Conservation (phyloP, 2,888 invertebrate species). For the Seira ritae region DNA sequence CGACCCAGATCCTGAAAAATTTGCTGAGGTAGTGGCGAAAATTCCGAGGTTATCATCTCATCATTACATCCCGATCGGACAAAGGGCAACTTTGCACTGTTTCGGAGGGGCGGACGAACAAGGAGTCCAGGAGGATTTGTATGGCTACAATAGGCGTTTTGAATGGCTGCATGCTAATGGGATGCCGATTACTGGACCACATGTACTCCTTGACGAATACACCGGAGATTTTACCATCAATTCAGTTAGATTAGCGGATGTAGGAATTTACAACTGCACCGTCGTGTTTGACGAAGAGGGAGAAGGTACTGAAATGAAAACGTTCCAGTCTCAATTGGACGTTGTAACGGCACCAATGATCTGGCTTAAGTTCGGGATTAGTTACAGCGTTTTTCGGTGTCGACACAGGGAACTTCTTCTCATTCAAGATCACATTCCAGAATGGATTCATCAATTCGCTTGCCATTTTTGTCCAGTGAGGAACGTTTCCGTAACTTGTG, state of each 20-base stretch:
- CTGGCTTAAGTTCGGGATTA: slow-evolving; percentile 34
- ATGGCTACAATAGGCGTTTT: not conserved
- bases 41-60: not conserved
- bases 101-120: slow-evolving; percentile 1
- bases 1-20: not conserved
- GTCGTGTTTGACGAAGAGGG: not conserved
- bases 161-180: slow-evolving; percentile 32
- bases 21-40: not conserved
- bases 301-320: not conserved
- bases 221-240: slow-evolving; percentile 23
- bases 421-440: slow-evolving; percentile 9
- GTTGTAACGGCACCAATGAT: slow-evolving; percentile 19
- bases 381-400: slow-evolving; percentile 13
- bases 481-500: slow-evolving; percentile 32
- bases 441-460: slow-evolving; percentile 30
- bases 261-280: slow-evolving; percentile 37
- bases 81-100: not conserved
- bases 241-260: slow-evolving; percentile 29
- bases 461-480: slow-evolving; percentile 44
- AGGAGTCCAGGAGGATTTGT: not conserved
- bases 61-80: not conserved
- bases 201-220: not conserved
- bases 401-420: slow-evolving; percentile 18
- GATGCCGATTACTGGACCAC: slow-evolving; percentile 30
- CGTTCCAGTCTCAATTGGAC: slow-evolving; percentile 33